Evolutionary conservation across 1,140 invertebrate species (phyloP), one percentile per base, ranked within the genome.

Genomic region (Bombus confusus): DNA sequence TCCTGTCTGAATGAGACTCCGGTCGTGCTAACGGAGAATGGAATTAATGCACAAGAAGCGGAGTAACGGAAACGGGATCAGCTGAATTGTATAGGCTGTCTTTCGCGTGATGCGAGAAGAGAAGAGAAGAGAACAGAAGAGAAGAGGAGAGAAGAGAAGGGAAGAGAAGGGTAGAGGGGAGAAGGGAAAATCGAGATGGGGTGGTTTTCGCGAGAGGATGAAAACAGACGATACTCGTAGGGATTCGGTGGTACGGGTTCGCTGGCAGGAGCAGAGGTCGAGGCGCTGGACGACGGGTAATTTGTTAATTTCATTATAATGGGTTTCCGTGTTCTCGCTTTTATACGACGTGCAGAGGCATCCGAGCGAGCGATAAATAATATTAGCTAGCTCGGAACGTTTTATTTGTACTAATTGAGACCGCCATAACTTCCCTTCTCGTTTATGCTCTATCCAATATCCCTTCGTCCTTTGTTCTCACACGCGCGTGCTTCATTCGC

Each of bases 301-400:
- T 66, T 78, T 66, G 59, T 78, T 78, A 28, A 78, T 78, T 78
- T 78, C 75, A 78, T 78, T 78, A 62, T 62, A 78, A 78, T 64
- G 57, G n/a, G 52, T 9, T 52, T 78, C 75, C 37, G 37, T 59
- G 57, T 64, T 78, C 52, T 31, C 73, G 73, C 41, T 75, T 75
- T 75, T 74, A 74, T 74, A 74, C 72, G 41, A 74, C 73, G 43
- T 31, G 73, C 43, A 34, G n/a, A 75, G n/a, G 34, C 39, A 41
- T 41, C 31, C 75, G 62, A 39, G 37, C 34, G 59, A 31, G 57
- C 75, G 75, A 78, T 66, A 78, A 78, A 78, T 78, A 78, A 78
- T 78, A 64, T 78, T 78, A 62, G 34, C 75, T 39, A 15, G 57
- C 37, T 64, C 57, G 57, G 39, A 62, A 52, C 73, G 73, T 78